A percentile compares a stretch with the other conserved stretches of the same genome.
phyloP scores from a whole-genome alignment of 2,888 invertebrate species.

The Cyclophora albipunctata region DNA sequence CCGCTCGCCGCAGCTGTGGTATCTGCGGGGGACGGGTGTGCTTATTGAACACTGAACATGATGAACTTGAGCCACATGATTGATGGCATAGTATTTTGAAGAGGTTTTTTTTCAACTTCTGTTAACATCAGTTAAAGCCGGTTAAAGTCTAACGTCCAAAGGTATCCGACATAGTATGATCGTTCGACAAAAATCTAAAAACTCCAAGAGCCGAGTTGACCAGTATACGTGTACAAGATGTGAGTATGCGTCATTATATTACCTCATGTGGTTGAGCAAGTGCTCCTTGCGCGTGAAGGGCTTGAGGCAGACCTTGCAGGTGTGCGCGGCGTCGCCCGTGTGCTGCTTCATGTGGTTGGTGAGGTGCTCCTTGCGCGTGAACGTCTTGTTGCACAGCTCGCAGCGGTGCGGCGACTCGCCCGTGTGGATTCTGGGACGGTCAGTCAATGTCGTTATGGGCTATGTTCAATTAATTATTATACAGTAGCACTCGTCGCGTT shows the following conservation, averaged over 20 bases:
- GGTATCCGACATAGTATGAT: too few species aligned
- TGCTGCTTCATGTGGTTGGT: constrained; percentile 81
- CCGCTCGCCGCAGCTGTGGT: constrained; percentile 83
- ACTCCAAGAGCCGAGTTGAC: too few species aligned
- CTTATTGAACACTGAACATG: too few species aligned
- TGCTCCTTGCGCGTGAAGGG: constrained; percentile 85
- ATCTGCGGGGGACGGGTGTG: constrained; percentile 29
- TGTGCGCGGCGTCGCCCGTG: constrained; percentile 81
- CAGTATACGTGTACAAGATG: too few species aligned
- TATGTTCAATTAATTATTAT: too few species aligned
- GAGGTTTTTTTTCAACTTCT: too few species aligned
- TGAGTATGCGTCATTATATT: constrained; percentile 14
- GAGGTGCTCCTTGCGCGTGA: constrained; percentile 82
- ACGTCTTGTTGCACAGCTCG: constrained; percentile 83
- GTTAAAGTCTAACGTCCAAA: too few species aligned
- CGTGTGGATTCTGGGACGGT: constrained; percentile 65
- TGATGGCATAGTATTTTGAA: too few species aligned
- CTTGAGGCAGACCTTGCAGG: constrained; percentile 83
- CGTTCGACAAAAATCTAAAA: too few species aligned
- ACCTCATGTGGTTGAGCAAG: constrained; percentile 84
- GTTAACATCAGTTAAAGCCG: too few species aligned
- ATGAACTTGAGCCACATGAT: too few species aligned
- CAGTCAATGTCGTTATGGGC: background rate
- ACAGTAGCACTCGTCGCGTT: too few species aligned
- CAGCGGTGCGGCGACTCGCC: constrained; percentile 85